phyloP scores from a whole-genome alignment of 2,888 invertebrate species.

The Pycnomerus fuliginosus region DNA sequence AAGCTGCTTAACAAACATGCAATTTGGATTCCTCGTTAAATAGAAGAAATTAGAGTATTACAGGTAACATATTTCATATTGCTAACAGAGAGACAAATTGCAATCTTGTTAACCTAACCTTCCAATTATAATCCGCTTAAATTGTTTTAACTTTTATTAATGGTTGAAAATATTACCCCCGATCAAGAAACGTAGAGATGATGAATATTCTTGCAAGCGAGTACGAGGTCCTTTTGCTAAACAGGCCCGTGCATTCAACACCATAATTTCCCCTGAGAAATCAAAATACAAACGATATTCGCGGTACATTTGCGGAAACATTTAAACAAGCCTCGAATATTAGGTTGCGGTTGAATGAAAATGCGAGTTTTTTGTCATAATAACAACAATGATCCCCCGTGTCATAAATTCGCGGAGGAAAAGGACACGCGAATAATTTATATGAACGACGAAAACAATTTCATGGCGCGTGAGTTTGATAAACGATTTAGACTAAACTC shows the following conservation, averaged over 20 bases:
- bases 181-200: slow-evolving; percentile 12
- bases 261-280: slow-evolving; percentile 52
- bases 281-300: slow-evolving; percentile 49
- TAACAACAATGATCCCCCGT: slow-evolving; percentile 20
- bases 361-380: slow-evolving; percentile 15
- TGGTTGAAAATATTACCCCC: too few species aligned
- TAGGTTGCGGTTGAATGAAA: slow-evolving; percentile 26
- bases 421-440: slow-evolving; percentile 26
- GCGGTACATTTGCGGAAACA: slow-evolving; percentile 49
- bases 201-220: slow-evolving; percentile 12
- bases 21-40: too few species aligned
- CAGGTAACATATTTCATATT: too few species aligned
- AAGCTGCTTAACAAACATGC: too few species aligned
- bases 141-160: too few species aligned
- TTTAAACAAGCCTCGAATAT: slow-evolving; percentile 40
- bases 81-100: too few species aligned
- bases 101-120: too few species aligned
- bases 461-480: slow-evolving; percentile 33
- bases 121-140: too few species aligned
- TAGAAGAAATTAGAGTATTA: too few species aligned
- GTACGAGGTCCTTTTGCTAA: slow-evolving; percentile 21
- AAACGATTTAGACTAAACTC: slow-evolving; percentile 29
- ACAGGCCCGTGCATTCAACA: slow-evolving; percentile 36
- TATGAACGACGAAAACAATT: slow-evolving; percentile 26
- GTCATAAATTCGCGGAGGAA: slow-evolving; percentile 20